Percentiles rank a stretch among this genome's conserved stretches.
These are phyloP conservation scores for Drosophila kokeensis DNA, from an alignment of 2,888 invertebrate genomes.

Conservation along the genomic window DNA sequence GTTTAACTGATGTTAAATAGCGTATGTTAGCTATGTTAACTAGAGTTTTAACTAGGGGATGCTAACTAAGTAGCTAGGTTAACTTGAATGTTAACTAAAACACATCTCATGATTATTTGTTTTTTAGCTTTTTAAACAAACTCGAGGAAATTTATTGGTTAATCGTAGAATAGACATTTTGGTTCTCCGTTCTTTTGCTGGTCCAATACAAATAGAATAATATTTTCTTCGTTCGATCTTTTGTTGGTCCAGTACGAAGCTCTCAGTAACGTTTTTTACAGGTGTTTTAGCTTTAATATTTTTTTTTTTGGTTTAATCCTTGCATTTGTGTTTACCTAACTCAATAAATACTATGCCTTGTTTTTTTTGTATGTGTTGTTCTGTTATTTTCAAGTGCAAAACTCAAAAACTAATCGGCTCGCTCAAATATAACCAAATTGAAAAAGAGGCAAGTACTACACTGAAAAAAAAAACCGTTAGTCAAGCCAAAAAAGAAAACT, in stretches of 20 bases:
- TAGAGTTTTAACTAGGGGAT: background rate
- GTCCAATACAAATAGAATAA: background rate
- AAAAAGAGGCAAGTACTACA: slow-evolving; percentile 14
- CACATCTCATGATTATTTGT: background rate
- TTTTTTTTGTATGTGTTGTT: slow-evolving; percentile 47
- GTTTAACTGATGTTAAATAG: background rate
- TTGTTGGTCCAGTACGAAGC: background rate
- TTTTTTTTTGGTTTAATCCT: slow-evolving; percentile 4
- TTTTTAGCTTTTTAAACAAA: background rate
- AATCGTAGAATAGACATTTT: background rate
- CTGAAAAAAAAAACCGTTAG: slow-evolving; percentile 4
- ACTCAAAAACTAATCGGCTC: slow-evolving; percentile 61
- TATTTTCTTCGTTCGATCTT: background rate
- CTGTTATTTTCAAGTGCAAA: slow-evolving; percentile 57
- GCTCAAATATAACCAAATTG: slow-evolving; percentile 39
- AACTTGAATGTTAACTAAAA: background rate
- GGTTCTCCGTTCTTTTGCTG: background rate
- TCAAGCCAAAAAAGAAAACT: slow-evolving; percentile 22
- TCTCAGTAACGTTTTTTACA: background rate
- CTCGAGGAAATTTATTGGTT: background rate
- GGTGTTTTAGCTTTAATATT: background rate
- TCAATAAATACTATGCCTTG: slow-evolving; percentile 22
- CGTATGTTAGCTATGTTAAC: background rate
- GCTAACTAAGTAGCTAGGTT: background rate
- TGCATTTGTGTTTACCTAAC: slow-evolving; percentile 39